Percentiles rank a stretch among this genome's conserved stretches.
These are phyloP conservation scores for Nomada fabriciana DNA, from an alignment of 2,888 invertebrate species.

Conservation along the genomic window DNA sequence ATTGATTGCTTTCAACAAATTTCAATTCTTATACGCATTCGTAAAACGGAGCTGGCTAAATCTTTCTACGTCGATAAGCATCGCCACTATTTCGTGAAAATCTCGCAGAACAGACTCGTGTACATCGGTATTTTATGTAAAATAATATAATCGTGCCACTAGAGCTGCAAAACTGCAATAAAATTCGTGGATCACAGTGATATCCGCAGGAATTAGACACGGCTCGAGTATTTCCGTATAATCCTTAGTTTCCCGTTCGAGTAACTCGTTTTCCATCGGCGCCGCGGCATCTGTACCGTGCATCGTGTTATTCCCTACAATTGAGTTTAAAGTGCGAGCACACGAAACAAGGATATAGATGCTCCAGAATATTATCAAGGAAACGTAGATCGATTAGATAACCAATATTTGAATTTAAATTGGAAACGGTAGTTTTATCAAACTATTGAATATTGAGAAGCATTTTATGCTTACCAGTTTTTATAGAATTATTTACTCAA, in stretches of 20 bases:
- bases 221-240: constrained; percentile 16
- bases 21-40: too few relatives aligned
- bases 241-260: constrained; percentile 28
- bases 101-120: neutral
- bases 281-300: neutral
- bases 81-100: too few relatives aligned
- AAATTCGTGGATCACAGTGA: constrained; percentile 11
- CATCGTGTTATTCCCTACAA: constrained; percentile 4
- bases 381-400: neutral
- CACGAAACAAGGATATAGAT: neutral
- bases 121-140: neutral
- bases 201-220: constrained; percentile 25
- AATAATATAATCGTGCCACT: neutral
- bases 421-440: neutral
- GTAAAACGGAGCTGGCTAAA: too few relatives aligned
- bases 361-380: neutral
- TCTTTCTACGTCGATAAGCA: too few relatives aligned
- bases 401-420: neutral
- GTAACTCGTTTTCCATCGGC: constrained; percentile 21
- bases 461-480: neutral
- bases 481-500: too few relatives aligned
- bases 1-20: too few relatives aligned
- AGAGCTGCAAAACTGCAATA: neutral
- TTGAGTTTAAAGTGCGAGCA: neutral
- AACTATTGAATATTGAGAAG: neutral